phyloP scores from a whole-genome alignment of 2,888 invertebrate species.

The Apamea sordens region DNA sequence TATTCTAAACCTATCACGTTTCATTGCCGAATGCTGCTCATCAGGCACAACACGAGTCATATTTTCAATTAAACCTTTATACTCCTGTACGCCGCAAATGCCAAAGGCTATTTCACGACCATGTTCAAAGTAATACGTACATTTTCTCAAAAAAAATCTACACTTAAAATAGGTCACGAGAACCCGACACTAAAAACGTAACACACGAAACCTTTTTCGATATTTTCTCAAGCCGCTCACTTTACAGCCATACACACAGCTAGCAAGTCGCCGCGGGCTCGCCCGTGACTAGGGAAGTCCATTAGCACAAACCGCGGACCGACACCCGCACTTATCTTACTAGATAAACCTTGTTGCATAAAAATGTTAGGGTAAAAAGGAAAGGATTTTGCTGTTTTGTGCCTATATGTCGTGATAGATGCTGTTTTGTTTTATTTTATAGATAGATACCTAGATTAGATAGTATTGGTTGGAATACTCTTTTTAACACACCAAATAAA shows the following conservation, averaged over 20 bases:
- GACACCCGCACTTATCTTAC: slow-evolving; percentile 60
- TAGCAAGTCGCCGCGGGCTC: slow-evolving; percentile 68
- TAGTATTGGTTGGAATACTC: neutral
- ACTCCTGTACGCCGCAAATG: neutral
- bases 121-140: neutral
- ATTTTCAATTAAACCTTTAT: neutral
- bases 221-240: slow-evolving; percentile 51
- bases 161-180: slow-evolving; percentile 12
- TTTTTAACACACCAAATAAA: neutral
- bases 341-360: slow-evolving; percentile 55
- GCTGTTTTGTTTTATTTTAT: slow-evolving; percentile 8
- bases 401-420: neutral
- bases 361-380: slow-evolving; percentile 48
- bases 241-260: slow-evolving; percentile 60
- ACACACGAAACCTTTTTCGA: slow-evolving; percentile 16
- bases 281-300: slow-evolving; percentile 78
- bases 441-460: neutral
- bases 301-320: slow-evolving; percentile 71
- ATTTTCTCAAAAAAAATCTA: neutral
- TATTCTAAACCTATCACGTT: neutral
- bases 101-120: neutral
- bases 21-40: neutral
- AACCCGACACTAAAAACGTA: neutral
- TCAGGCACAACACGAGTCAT: neutral
- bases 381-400: slow-evolving; percentile 11